phyloP scores from a whole-genome alignment of 2,113 vertebrate species.

The Syngnathoides biaculeatus region DNA sequence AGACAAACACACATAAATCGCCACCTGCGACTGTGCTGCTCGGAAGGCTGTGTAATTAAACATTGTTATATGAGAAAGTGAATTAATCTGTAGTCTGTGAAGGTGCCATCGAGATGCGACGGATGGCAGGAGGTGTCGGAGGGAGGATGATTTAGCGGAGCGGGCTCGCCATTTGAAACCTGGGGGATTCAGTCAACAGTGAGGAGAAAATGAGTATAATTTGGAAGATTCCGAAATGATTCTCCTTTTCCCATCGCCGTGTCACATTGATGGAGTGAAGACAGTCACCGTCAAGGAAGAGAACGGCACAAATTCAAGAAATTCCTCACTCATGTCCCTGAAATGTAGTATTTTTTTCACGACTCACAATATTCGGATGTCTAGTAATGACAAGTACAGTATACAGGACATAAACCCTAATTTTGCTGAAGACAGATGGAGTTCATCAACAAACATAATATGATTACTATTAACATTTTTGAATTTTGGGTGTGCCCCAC shows the following conservation, averaged over 20 bases:
- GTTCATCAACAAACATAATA: background rate
- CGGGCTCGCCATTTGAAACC: constrained; percentile 54
- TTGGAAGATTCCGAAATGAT: constrained; percentile 55
- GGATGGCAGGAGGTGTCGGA: constrained; percentile 54
- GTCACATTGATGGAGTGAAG: constrained; percentile 43
- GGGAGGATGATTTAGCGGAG: constrained; percentile 62
- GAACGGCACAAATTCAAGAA: constrained; percentile 10
- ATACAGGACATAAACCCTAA: background rate
- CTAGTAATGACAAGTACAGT: background rate
- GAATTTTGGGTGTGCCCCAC: no score
- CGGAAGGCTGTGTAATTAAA: constrained; percentile 72
- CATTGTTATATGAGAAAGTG: constrained; percentile 68
- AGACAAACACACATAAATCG: constrained; percentile 69
- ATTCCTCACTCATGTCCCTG: background rate
- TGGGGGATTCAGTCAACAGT: constrained; percentile 33
- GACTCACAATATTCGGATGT: background rate
- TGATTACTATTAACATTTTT: no score
- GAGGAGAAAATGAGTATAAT: constrained; percentile 54
- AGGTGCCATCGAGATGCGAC: constrained; percentile 62
- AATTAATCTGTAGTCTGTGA: constrained; percentile 67
- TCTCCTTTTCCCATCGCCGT: constrained; percentile 42
- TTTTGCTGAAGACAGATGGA: background rate
- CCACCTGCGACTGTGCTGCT: constrained; percentile 57
- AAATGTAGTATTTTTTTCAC: background rate
- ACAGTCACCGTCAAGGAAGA: constrained; percentile 21